These are phyloP conservation scores for Mola mola DNA, from an alignment of 2,113 vertebrate species.

Conservation along the genomic window DNA sequence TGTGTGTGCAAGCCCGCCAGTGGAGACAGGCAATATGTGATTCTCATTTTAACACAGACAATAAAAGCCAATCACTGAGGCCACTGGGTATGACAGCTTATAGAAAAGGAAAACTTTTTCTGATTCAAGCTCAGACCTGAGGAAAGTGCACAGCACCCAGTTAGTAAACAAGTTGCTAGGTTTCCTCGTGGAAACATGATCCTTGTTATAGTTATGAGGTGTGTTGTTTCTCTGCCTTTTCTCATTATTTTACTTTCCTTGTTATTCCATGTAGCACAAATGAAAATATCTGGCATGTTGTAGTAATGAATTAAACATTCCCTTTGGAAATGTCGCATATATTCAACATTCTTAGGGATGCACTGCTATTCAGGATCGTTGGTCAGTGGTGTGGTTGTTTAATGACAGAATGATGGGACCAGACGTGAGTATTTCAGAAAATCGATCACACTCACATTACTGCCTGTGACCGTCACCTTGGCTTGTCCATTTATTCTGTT, in stretches of 20 bases:
- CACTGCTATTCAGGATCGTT: slow-evolving; percentile 8
- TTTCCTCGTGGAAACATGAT: too few species aligned
- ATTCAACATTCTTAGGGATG: slow-evolving; percentile 1
- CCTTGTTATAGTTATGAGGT: too few species aligned
- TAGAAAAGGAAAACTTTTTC: slow-evolving; percentile 24
- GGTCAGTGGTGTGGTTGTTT: too few species aligned
- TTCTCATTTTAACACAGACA: slow-evolving; percentile 46
- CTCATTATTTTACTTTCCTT: slow-evolving; percentile 17
- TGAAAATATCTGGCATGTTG: slow-evolving; percentile 5
- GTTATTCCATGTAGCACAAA: not conserved
- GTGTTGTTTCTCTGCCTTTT: not conserved
- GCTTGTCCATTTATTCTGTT: too few species aligned
- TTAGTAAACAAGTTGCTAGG: slow-evolving; percentile 25
- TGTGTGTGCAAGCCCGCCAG: slow-evolving; percentile 54
- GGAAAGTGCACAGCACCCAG: slow-evolving; percentile 11
- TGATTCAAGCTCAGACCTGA: slow-evolving; percentile 16
- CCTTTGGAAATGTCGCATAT: slow-evolving; percentile 5
- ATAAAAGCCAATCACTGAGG: slow-evolving; percentile 58
- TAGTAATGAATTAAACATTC: slow-evolving; percentile 4
- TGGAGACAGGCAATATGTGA: slow-evolving; percentile 39
- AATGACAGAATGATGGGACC: too few species aligned
- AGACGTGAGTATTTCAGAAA: too few species aligned
- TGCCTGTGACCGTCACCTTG: too few species aligned
- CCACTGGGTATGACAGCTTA: slow-evolving; percentile 45
- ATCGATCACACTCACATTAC: too few species aligned